These are phyloP conservation scores for Tetanocera ferruginea DNA, from an alignment of 2,888 invertebrate species.

Conservation along the genomic window DNA sequence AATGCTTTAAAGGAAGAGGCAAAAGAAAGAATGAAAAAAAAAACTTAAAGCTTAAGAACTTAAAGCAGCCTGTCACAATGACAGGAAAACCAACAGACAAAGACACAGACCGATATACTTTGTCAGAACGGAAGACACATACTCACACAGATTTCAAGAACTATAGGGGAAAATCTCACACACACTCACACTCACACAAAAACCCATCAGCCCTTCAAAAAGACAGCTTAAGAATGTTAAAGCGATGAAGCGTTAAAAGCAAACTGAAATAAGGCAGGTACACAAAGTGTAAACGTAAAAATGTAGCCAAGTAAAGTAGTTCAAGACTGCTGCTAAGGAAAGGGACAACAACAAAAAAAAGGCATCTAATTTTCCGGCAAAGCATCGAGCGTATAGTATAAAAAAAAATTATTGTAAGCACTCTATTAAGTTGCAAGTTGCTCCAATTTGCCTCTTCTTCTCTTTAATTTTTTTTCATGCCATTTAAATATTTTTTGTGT, in stretches of 20 bases:
- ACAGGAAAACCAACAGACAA: background rate
- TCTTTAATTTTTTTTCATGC: no score
- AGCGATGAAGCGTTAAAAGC: conserved; percentile 38
- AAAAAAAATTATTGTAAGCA: background rate
- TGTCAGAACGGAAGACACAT: background rate
- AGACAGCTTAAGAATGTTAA: conserved; percentile 27
- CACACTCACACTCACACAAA: background rate
- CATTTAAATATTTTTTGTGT: no score
- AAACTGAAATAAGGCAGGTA: conserved; percentile 26
- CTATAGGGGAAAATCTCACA: background rate
- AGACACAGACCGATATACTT: background rate
- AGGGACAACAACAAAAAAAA: background rate
- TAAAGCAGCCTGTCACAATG: conserved; percentile 10
- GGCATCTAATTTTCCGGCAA: background rate
- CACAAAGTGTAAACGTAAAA: background rate
- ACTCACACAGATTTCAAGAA: background rate
- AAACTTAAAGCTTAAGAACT: background rate
- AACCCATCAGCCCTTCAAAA: background rate
- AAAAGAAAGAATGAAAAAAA: background rate
- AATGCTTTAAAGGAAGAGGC: background rate
- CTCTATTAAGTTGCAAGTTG: no score
- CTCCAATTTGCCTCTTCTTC: no score
- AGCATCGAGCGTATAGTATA: background rate
- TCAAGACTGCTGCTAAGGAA: no score
- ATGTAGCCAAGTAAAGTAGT: background rate